These are phyloP conservation scores for Oscheius sp. DNA, from an alignment of 2,888 invertebrate species.

Conservation along the genomic window DNA sequence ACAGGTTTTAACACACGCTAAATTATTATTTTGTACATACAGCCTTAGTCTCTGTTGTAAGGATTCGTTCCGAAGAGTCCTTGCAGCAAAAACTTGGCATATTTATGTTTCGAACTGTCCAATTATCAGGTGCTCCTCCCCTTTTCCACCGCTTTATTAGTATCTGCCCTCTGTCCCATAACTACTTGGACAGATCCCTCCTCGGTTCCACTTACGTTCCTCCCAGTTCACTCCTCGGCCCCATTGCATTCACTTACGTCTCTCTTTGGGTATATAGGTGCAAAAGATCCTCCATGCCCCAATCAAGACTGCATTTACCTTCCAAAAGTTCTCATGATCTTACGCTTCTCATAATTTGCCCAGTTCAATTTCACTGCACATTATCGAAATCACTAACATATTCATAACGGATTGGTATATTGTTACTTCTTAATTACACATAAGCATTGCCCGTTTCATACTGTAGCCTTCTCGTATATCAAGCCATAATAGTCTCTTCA, in stretches of 20 bases:
- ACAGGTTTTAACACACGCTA: background rate
- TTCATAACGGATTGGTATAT: slow-evolving; percentile 28
- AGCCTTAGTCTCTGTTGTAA: background rate
- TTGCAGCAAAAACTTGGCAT: too few species aligned
- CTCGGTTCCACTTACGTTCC: slow-evolving; percentile 18
- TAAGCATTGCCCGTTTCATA: too few species aligned
- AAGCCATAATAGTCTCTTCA: too few species aligned
- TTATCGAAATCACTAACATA: slow-evolving; percentile 32
- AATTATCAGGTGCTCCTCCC: slow-evolving; percentile 19
- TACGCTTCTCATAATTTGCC: slow-evolving; percentile 10
- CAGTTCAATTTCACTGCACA: slow-evolving; percentile 30
- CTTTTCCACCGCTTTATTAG: background rate
- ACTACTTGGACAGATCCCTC: slow-evolving; percentile 39
- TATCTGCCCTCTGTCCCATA: slow-evolving; percentile 5
- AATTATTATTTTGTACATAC: slow-evolving; percentile 3
- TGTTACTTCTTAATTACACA: background rate
- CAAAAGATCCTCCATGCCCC: slow-evolving; percentile 2
- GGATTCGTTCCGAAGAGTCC: background rate
- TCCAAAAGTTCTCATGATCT: slow-evolving; percentile 22
- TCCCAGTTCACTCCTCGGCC: slow-evolving; percentile 10
- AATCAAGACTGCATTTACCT: slow-evolving; percentile 3
- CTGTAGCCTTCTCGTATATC: too few species aligned
- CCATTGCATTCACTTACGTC: slow-evolving; percentile 15
- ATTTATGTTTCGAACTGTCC: too few species aligned
- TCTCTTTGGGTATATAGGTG: slow-evolving; percentile 34